phyloP scores from a whole-genome alignment of 2,797 vertebrate genomes.

The Chelon labrosus region DNA sequence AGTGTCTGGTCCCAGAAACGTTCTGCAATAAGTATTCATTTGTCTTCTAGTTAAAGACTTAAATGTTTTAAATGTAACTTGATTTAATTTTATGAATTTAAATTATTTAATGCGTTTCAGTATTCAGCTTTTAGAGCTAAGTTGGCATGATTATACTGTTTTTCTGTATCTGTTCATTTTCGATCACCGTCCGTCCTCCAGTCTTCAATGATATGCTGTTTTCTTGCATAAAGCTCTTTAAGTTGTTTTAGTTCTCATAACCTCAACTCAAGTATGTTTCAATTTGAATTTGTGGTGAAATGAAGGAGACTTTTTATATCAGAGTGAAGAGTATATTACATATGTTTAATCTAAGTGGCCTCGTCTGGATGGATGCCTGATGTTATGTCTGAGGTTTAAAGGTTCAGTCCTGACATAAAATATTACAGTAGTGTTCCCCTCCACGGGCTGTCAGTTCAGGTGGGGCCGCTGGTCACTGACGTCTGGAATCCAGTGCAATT shows the following conservation, averaged over 20 bases:
- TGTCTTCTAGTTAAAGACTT: slow-evolving; percentile 24
- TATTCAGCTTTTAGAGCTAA: slow-evolving; percentile 62
- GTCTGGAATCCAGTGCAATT: slow-evolving; percentile 1
- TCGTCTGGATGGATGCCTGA: neutral
- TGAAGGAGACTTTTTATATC: slow-evolving; percentile 43
- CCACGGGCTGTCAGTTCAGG: neutral
- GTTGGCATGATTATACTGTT: slow-evolving; percentile 15
- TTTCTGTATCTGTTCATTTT: slow-evolving; percentile 20
- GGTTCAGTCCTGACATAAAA: neutral
- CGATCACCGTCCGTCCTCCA: neutral
- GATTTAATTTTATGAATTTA: slow-evolving; percentile 51
- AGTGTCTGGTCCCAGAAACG: neutral
- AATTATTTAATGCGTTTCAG: slow-evolving; percentile 72
- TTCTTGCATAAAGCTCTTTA: slow-evolving; percentile 9
- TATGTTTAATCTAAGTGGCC: slow-evolving; percentile 3
- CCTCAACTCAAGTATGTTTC: slow-evolving; percentile 24
- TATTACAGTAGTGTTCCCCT: neutral
- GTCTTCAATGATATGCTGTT: neutral
- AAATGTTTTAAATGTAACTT: slow-evolving; percentile 59
- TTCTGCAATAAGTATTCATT: slow-evolving; percentile 14
- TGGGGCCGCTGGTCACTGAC: neutral
- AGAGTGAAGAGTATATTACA: neutral
- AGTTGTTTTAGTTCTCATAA: slow-evolving; percentile 19
- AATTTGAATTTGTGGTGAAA: slow-evolving; percentile 27
- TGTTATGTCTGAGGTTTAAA: neutral